These are phyloP conservation scores for Orthochromis indermauri DNA, from an alignment of 2,113 vertebrate genomes.

Conservation along the genomic window DNA sequence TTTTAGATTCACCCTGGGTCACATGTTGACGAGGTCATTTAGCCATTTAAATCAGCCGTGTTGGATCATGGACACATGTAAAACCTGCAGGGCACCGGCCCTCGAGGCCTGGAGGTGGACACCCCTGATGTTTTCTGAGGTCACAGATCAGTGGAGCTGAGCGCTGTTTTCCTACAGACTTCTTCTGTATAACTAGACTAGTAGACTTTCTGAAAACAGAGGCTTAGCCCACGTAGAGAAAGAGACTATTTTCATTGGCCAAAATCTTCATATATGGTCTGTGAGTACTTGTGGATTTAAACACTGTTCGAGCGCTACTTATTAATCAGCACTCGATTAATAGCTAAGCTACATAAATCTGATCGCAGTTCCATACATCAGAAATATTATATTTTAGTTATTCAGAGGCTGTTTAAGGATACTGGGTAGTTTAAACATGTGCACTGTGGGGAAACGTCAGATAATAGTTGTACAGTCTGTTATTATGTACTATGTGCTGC, in stretches of 20 bases:
- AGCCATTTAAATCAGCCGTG: background rate
- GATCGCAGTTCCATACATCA: background rate
- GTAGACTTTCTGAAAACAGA: fast-evolving
- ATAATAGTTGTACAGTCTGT: background rate
- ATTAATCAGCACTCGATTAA: background rate
- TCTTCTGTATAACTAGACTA: background rate
- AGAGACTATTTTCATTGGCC: background rate
- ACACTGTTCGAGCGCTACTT: fast-evolving
- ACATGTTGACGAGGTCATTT: background rate
- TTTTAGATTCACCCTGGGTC: background rate
- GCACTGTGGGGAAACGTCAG: background rate
- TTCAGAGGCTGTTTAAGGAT: background rate
- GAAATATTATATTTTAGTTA: background rate
- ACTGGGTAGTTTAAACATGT: background rate
- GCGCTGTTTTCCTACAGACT: background rate
- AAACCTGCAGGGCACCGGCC: background rate
- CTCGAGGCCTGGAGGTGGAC: fast-evolving
- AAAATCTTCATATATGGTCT: background rate
- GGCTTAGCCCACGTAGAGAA: background rate
- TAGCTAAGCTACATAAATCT: background rate
- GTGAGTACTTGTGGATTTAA: background rate
- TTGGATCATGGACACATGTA: background rate
- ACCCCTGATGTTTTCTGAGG: background rate
- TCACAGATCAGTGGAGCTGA: background rate
- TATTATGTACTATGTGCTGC: fast-evolving